Evolutionary conservation across 2,888 invertebrate genomes (phyloP), one percentile per base, ranked within the genome.

Genomic region (Hydroisotoma schaefferi): DNA sequence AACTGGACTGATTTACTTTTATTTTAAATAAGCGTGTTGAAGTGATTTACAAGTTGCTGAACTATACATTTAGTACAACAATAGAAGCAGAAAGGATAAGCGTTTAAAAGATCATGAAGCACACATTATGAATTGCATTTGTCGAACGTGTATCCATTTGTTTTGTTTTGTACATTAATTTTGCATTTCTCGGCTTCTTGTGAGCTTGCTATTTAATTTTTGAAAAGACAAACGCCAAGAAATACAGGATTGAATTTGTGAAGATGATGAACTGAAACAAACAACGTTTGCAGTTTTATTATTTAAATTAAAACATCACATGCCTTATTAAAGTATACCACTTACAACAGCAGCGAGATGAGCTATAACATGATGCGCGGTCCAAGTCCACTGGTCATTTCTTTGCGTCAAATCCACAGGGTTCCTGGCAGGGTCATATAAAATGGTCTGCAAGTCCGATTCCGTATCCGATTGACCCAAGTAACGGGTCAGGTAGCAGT

Each of bases 401-500:
- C 26, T 28, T 8, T 26, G 25, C 3, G 49, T 25, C 4, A 28
- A 6, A 18, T 49, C 33, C 8, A 33, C 49, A 3, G 49, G 10
- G 28, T 18, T 15, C 26, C 28, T 49, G 49, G 15, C 28, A n/a
- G 49, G 25, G 10, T 49, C 49, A 28, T 49, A 49, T 5, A 49
- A 20, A 5, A 28, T 20, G 28, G 49, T 49, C 18, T 49, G 28
- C 6, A 12, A 5, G 6, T 28, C 49, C 5, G 6, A 5, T 3
- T 20, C 22, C 12, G 22, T 22, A 12, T 27, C 22, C 6, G 22
- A n/a, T 5, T 49, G 25, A 3, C 49, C 49, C 20, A 47, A 20
- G 29, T 49, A 49, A 5, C 26, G 22, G 6, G 49, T 49, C n/a
- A 49, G 29, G 49, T 49, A 49, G 29, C 49, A 49, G 49, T 49